Evolutionary conservation across 2,797 vertebrate species (phyloP).

Genomic region (Halcyon chelicuti): DNA sequence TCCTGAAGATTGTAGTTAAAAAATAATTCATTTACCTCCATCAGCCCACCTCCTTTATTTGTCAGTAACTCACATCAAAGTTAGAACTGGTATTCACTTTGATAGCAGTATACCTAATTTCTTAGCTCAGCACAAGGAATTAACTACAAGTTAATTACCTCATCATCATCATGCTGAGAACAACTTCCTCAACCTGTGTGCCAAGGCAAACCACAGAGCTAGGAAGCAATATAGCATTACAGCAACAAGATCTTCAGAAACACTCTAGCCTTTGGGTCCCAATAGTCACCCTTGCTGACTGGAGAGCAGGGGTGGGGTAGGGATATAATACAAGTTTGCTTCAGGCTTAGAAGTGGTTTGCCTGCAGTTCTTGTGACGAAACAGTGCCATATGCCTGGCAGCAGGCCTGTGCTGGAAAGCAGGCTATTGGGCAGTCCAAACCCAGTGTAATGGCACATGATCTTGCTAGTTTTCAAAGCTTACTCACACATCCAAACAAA

Average conservation of each 20-base stretch:
- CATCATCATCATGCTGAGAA: not conserved
- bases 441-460: rapidly evolving
- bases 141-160: not conserved
- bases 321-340: not conserved
- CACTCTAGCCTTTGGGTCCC: not conserved
- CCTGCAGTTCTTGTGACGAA: not conserved
- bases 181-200: not conserved
- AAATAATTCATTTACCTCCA: not conserved
- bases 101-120: not conserved
- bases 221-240: not conserved
- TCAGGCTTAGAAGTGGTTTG: not conserved
- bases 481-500: not conserved
- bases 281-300: not conserved
- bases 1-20: not conserved
- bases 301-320: not conserved
- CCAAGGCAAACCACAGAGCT: not conserved
- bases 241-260: not conserved
- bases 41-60: not conserved
- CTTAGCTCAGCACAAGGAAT: not conserved
- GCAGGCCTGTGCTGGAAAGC: not conserved
- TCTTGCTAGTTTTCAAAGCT: not conserved
- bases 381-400: not conserved
- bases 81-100: not conserved
- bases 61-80: not conserved
- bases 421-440: not conserved